These are phyloP conservation scores for Ophioderma brevispina DNA, from an alignment of 35 echinoderm and acorn worm species.

Conservation along the genomic window DNA sequence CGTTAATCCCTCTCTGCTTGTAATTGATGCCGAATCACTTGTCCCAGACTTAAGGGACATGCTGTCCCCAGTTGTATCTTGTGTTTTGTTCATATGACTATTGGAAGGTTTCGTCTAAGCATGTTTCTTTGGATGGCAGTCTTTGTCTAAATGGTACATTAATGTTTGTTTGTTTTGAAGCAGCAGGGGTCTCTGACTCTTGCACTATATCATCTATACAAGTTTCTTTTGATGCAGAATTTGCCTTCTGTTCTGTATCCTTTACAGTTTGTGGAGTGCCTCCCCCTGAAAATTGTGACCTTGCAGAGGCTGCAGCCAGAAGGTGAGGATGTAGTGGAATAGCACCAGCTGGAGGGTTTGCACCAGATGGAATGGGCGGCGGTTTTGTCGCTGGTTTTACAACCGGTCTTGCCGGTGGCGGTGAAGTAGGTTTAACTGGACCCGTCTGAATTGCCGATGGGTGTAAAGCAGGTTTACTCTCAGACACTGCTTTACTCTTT, in stretches of 20 bases:
- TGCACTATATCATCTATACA: neutral
- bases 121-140: neutral
- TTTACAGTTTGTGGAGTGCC: neutral
- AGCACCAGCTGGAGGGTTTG: constrained; percentile 21
- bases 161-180: neutral
- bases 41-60: neutral
- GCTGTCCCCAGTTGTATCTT: constrained; percentile 1
- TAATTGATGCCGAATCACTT: neutral
- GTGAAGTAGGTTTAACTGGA: neutral
- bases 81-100: neutral
- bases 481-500: neutral
- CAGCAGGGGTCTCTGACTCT: neutral
- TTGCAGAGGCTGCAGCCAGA: constrained; percentile 1
- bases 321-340: constrained; percentile 45
- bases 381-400: neutral
- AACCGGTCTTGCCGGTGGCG: constrained; percentile 18
- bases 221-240: neutral
- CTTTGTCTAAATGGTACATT: neutral
- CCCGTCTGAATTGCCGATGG: neutral
- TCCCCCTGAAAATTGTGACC: neutral
- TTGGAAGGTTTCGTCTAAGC: neutral
- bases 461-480: neutral
- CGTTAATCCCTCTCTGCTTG: neutral
- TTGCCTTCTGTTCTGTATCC: neutral
- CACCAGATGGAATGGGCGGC: neutral